Percentiles rank a stretch among this genome's conserved stretches.
These are phyloP conservation scores for Hypercompe scribonia DNA, from an alignment of 2,888 invertebrate species.

Conservation along the genomic window DNA sequence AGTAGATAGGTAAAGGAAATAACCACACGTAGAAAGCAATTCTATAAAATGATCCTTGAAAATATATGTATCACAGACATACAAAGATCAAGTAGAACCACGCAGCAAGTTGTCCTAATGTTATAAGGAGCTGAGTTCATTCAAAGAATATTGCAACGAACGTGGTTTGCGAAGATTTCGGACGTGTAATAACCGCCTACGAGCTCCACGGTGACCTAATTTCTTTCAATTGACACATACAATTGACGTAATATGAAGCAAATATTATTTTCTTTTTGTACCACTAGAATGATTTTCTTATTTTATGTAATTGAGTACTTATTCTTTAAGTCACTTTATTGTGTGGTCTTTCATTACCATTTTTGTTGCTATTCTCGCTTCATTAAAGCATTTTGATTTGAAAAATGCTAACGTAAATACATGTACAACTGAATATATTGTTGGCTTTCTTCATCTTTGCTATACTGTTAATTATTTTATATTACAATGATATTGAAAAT, in stretches of 20 bases:
- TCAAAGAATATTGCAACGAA: conserved; percentile 1
- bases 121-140: conserved; percentile 4
- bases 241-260: conserved; percentile 13
- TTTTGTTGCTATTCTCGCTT: background rate
- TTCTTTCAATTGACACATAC: conserved; percentile 14
- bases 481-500: too few relatives aligned
- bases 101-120: background rate
- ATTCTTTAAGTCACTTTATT: background rate
- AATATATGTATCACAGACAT: background rate
- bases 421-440: too few relatives aligned
- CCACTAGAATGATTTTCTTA: background rate
- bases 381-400: background rate
- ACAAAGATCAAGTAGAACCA: background rate
- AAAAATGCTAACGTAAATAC: background rate
- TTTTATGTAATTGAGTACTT: background rate
- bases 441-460: too few relatives aligned
- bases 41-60: background rate
- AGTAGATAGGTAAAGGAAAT: background rate
- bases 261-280: background rate
- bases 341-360: background rate
- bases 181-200: conserved; percentile 9
- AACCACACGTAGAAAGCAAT: background rate
- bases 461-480: too few relatives aligned
- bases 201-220: conserved; percentile 11
- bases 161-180: conserved; percentile 3